These are phyloP conservation scores for Heliconius ismenius DNA, from an alignment of 2,888 invertebrate genomes.

Conservation along the genomic window DNA sequence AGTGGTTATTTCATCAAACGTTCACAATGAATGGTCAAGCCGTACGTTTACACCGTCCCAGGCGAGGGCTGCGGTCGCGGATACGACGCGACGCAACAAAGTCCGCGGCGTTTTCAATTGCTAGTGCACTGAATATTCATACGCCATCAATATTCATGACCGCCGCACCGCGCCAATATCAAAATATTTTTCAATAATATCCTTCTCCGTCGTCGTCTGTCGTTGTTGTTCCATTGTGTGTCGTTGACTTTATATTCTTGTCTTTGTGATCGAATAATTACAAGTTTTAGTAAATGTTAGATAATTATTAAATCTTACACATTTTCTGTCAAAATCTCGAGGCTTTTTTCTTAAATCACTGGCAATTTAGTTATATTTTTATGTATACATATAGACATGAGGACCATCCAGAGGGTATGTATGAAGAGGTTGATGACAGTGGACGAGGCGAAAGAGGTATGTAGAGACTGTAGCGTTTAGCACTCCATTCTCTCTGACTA, in stretches of 20 bases:
- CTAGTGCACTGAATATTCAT: constrained; percentile 71
- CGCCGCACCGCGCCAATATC: constrained; percentile 42
- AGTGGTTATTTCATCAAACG: background rate
- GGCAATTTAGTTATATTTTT: too few relatives aligned
- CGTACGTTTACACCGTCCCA: background rate
- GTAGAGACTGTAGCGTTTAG: too few relatives aligned
- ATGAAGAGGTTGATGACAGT: too few relatives aligned
- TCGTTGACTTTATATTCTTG: constrained; percentile 32
- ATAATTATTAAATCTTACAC: background rate
- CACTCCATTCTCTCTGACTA: too few relatives aligned
- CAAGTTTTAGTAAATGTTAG: background rate
- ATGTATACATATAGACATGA: too few relatives aligned
- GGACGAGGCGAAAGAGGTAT: too few relatives aligned
- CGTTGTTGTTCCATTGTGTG: constrained; percentile 30
- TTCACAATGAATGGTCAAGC: background rate
- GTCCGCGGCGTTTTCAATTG: constrained; percentile 66
- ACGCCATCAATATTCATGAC: constrained; percentile 72
- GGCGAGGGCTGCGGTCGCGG: constrained; percentile 15
- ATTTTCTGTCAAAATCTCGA: too few relatives aligned
- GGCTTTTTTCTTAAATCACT: too few relatives aligned
- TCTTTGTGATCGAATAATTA: constrained; percentile 36
- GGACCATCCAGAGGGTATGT: too few relatives aligned
- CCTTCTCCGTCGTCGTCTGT: constrained; percentile 35
- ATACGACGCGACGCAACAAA: constrained; percentile 25
- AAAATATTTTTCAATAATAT: constrained; percentile 50